Evolutionary conservation across 2,113 vertebrate species (phyloP).

Genomic region (Chloropsis cyanopogon): DNA sequence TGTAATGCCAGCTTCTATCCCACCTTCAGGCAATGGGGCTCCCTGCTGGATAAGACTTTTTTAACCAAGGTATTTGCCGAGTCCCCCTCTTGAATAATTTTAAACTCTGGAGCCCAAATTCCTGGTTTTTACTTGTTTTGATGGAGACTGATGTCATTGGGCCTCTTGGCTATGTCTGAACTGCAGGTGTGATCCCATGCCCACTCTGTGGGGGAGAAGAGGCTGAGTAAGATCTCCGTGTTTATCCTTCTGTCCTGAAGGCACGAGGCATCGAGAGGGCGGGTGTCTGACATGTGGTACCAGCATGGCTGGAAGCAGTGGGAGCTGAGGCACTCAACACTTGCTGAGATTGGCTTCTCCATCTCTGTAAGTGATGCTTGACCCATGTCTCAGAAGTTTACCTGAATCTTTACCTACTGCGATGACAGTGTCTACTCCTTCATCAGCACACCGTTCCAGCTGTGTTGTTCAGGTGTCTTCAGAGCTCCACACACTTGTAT

Average conservation of each 20-base stretch:
- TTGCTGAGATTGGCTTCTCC: not conserved
- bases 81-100: not conserved
- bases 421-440: not conserved
- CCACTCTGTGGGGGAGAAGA: not conserved
- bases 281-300: not conserved
- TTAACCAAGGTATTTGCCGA: not conserved
- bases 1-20: not conserved
- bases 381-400: not conserved
- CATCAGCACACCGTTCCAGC: not conserved
- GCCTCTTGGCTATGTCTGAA: not conserved
- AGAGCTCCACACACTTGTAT: not conserved
- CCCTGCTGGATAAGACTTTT: not conserved
- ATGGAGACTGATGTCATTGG: not conserved
- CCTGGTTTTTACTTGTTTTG: not conserved
- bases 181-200: not conserved
- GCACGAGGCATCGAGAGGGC: fast-evolving
- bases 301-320: not conserved
- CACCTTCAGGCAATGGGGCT: not conserved
- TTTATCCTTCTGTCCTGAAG: not conserved
- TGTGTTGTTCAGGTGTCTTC: not conserved
- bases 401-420: not conserved
- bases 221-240: not conserved
- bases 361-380: not conserved
- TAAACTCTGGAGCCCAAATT: not conserved
- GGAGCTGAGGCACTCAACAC: not conserved